Evolutionary conservation across 2,888 invertebrate genomes (phyloP).

Genomic region (Lottia gigantea): DNA sequence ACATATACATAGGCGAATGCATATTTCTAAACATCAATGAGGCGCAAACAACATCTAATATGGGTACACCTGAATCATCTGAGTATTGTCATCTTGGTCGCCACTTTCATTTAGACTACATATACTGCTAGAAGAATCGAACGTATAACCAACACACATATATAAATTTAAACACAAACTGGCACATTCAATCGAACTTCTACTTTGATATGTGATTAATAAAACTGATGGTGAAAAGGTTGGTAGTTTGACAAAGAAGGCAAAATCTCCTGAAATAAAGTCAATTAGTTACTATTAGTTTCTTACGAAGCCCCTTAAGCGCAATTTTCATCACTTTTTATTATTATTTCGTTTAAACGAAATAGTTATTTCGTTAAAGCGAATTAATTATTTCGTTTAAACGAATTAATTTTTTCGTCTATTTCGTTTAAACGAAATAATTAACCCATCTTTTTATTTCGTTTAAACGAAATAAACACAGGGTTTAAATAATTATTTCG

Average conservation of each 20-base stretch:
- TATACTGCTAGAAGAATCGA: neutral
- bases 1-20: neutral
- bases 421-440: no score
- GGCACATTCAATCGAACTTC: neutral
- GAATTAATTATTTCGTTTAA: no score
- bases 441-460: no score
- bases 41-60: neutral
- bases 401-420: no score
- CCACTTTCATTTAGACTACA: neutral
- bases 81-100: neutral
- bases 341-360: no score
- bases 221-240: neutral
- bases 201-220: neutral
- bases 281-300: no score
- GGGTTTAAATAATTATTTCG: no score
- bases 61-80: neutral
- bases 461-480: no score
- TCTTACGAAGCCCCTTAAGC: no score
- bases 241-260: neutral
- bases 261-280: neutral
- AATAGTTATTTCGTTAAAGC: no score
- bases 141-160: neutral
- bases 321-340: no score
- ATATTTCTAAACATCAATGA: neutral
- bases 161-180: neutral